Evolutionary conservation across 2,888 invertebrate genomes (phyloP).

Genomic region (Drosophila picticornis): DNA sequence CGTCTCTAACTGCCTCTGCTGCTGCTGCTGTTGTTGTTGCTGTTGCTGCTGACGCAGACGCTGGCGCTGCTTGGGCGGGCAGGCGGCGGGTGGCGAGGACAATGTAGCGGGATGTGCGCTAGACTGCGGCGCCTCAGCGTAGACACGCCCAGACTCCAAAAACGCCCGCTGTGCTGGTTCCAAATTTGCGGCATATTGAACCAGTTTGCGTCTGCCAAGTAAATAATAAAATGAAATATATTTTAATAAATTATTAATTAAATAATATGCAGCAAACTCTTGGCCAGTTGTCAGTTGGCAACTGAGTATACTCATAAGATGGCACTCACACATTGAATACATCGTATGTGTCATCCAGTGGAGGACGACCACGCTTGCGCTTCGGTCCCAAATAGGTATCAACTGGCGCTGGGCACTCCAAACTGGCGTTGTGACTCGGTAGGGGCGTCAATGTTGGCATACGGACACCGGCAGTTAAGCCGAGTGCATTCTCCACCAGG

Average conservation of each 20-base stretch:
- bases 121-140: conserved; percentile 66
- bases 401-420: conserved; percentile 59
- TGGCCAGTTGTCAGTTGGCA: background rate
- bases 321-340: conserved; percentile 84
- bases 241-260: background rate
- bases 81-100: conserved; percentile 68
- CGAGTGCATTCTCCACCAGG: conserved; percentile 51
- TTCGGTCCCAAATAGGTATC: conserved; percentile 85
- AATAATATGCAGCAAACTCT: background rate
- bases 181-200: conserved; percentile 76
- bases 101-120: conserved; percentile 66
- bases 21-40: conserved; percentile 53
- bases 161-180: conserved; percentile 75
- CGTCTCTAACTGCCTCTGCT: conserved; percentile 10
- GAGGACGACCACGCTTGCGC: conserved; percentile 89
- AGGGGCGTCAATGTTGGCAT: conserved; percentile 83
- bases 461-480: conserved; percentile 43
- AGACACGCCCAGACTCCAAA: conserved; percentile 71
- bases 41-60: conserved; percentile 64
- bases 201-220: conserved; percentile 70
- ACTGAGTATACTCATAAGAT: background rate
- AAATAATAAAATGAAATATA: background rate
- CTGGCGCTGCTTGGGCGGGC: conserved; percentile 75
- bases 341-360: conserved; percentile 87
- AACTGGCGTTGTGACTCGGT: conserved; percentile 51